Evolutionary conservation across 2,797 vertebrate genomes (phyloP).

Genomic region (Eurystomus glaucurus): DNA sequence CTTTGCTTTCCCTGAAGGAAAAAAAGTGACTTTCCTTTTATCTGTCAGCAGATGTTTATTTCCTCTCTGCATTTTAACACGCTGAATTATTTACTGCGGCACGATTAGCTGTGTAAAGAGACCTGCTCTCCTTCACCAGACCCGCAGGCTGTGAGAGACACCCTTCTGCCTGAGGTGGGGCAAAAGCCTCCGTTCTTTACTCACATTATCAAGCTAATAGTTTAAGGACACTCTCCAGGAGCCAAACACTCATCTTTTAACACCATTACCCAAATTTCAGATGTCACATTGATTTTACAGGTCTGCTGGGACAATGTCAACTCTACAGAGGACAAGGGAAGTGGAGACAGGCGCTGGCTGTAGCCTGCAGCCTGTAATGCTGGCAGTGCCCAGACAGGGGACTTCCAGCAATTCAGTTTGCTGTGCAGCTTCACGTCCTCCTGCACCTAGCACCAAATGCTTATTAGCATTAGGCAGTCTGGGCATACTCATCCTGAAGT

Average conservation of each 20-base stretch:
- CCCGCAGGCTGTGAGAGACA: background rate
- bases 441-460: background rate
- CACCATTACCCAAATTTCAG: background rate
- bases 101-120: background rate
- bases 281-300: background rate
- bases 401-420: background rate
- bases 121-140: background rate
- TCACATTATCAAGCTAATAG: background rate
- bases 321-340: background rate
- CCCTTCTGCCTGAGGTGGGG: background rate
- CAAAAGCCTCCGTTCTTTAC: background rate
- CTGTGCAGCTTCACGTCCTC: background rate
- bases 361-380: background rate
- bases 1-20: background rate
- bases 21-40: background rate
- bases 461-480: background rate
- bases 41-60: background rate
- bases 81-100: background rate
- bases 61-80: background rate
- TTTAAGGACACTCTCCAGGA: background rate
- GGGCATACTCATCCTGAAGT: background rate
- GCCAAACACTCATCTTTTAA: background rate
- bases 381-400: background rate
- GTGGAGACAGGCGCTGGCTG: rapidly evolving
- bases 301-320: background rate